Base-by-base conservation (phyloP, 1,140 invertebrate genomes). In the Muscidifurax raptorellus region DNA sequence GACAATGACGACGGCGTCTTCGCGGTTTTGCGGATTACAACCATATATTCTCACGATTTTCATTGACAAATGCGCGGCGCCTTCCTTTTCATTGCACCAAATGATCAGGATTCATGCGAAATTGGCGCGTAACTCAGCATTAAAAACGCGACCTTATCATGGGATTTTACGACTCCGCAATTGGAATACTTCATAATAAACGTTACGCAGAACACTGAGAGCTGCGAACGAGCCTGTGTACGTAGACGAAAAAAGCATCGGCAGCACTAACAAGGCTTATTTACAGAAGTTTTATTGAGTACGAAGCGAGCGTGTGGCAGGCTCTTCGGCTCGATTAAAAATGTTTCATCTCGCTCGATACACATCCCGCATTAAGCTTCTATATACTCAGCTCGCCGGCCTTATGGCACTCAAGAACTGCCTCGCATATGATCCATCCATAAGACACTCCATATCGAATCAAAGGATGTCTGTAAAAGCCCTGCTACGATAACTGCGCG, bases 241-340 rank as follows among this genome's bases (percentile, higher is more conserved):
- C 15, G 13, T 47, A 74, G 0, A 40, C 18, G 71, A 30, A 69
- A 30, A 74, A 36, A 28, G 40, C 32, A 13, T 32, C 3, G 6
- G 71, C 72, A 2, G 10, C 72, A 18, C 28, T 76, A 66, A 67
- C 72, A 44, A 77, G 82, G 52, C 82, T 77, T 77, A 83, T 83
- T 83, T 83, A 76, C 74, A 77, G 71, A 69, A 77, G 82, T 83
- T 77, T 77, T 83, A 83, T 83, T 83, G 74, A 77, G 82, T 66
- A 59, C 22, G 74, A 52, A 69, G 74, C 59, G 74, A 44, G 10
- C 25, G 10, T 44, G n/a, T 75, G 12, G 71, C 27, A 59, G 69
- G 22, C 72, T 66, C 67, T 59, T 36, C 30, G 72, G 12, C 30
- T 59, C 30, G 80, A 82, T 82, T 66, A 66, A 82, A 75, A 75